A percentile compares a stretch with the other conserved stretches of the same genome.
phyloP scores from a whole-genome alignment of 2,888 invertebrate species.

The Limnephilus lunatus region DNA sequence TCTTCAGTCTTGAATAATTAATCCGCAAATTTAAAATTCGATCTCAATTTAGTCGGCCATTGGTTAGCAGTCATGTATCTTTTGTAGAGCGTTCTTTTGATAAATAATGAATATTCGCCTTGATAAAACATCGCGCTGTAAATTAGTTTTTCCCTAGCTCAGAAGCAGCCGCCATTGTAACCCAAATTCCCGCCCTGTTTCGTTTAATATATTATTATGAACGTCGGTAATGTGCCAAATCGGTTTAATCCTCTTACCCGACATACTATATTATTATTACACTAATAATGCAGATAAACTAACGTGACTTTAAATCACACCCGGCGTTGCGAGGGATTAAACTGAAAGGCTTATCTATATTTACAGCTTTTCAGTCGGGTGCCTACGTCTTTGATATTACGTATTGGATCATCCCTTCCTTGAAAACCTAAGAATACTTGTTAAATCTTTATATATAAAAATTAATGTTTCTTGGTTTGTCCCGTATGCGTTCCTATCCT shows the following conservation, averaged over 20 bases:
- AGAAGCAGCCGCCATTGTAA: constrained; percentile 10
- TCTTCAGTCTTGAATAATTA: not conserved
- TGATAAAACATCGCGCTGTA: not conserved
- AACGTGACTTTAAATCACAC: no score
- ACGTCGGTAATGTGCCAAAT: constrained; percentile 38
- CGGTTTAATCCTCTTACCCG: not conserved
- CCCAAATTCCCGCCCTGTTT: constrained; percentile 23
- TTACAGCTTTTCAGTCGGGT: not conserved
- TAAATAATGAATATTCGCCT: not conserved
- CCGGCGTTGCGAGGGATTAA: no score
- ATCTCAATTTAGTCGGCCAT: not conserved
- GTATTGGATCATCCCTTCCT: not conserved
- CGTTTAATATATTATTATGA: not conserved
- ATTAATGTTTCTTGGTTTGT: no score
- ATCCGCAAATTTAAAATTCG: not conserved
- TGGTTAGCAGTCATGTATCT: not conserved
- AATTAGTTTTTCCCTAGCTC: not conserved
- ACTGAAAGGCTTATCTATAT: no score
- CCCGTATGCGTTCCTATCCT: no score
- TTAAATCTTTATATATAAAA: not conserved
- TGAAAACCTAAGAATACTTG: not conserved
- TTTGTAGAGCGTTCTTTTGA: not conserved
- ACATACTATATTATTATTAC: not conserved
- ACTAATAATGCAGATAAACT: not conserved
- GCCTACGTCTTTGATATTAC: not conserved